Evolutionary conservation across 2,113 vertebrate species (phyloP).

Genomic region (Tamias sibiricus): DNA sequence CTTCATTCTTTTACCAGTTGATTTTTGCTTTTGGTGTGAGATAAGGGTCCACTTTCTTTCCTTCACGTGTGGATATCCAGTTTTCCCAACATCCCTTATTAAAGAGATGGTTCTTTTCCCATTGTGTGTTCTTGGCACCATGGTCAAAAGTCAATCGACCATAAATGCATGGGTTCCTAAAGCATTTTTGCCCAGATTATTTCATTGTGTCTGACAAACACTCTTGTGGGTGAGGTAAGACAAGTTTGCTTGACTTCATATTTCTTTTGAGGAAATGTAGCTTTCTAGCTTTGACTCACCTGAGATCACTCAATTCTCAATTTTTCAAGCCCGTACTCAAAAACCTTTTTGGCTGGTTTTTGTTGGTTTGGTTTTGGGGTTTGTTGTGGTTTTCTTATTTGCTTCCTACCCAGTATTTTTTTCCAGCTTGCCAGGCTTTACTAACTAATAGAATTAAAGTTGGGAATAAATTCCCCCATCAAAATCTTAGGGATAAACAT

Average conservation of each 20-base stretch:
- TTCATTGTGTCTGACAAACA: background rate
- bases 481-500: constrained; percentile 39
- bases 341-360: background rate
- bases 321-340: background rate
- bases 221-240: background rate
- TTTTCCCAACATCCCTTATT: background rate
- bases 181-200: background rate
- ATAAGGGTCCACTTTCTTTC: background rate
- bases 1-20: background rate
- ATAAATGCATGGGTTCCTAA: background rate
- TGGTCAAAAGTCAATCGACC: background rate
- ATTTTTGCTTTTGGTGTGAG: background rate
- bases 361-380: background rate
- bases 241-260: background rate
- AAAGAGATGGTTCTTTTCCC: background rate
- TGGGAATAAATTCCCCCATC: background rate
- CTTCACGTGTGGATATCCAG: background rate
- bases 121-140: background rate
- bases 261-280: background rate
- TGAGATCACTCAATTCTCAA: background rate
- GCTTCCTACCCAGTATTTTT: background rate
- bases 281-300: background rate
- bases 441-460: constrained; percentile 14
- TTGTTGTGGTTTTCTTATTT: background rate
- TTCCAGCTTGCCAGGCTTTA: background rate